These are phyloP conservation scores for Caenorhabditis sp. DNA, from an alignment of 2,888 invertebrate genomes.

Conservation along the genomic window DNA sequence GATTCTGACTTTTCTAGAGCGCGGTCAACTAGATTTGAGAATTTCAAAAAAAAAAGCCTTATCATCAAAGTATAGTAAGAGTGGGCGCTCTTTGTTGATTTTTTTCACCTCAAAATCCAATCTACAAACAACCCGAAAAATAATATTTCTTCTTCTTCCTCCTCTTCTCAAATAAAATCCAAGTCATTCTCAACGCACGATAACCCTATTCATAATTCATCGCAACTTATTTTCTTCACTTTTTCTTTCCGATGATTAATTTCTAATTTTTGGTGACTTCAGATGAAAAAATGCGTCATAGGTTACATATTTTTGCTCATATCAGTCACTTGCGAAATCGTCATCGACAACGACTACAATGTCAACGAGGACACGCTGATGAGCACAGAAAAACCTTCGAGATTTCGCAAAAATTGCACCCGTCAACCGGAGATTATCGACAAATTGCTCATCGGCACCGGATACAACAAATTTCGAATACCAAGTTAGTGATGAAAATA, in stretches of 20 bases:
- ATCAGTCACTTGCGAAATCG: constrained; percentile 9
- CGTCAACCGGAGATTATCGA: constrained; percentile 68
- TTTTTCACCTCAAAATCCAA: neutral
- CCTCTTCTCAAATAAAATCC: too few species aligned
- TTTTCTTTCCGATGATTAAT: neutral
- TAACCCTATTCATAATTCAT: neutral
- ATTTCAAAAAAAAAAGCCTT: too few species aligned
- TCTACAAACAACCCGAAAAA: neutral
- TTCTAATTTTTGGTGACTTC: neutral
- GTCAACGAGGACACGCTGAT: constrained; percentile 43
- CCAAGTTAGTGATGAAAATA: constrained; percentile 54
- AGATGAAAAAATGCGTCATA: neutral
- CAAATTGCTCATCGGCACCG: constrained; percentile 68
- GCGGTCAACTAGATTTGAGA: too few species aligned
- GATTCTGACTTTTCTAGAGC: too few species aligned
- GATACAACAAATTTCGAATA: constrained; percentile 70
- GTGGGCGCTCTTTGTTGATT: neutral
- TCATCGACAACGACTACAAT: constrained; percentile 56
- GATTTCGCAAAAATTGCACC: constrained; percentile 54
- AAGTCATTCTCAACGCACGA: neutral
- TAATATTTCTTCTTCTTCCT: too few species aligned
- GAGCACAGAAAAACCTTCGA: neutral
- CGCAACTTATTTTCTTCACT: neutral
- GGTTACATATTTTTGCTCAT: neutral
- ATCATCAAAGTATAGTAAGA: too few species aligned